Base-by-base conservation (phyloP, 1,140 invertebrate genomes). In the Drosophila sturtevanti region DNA sequence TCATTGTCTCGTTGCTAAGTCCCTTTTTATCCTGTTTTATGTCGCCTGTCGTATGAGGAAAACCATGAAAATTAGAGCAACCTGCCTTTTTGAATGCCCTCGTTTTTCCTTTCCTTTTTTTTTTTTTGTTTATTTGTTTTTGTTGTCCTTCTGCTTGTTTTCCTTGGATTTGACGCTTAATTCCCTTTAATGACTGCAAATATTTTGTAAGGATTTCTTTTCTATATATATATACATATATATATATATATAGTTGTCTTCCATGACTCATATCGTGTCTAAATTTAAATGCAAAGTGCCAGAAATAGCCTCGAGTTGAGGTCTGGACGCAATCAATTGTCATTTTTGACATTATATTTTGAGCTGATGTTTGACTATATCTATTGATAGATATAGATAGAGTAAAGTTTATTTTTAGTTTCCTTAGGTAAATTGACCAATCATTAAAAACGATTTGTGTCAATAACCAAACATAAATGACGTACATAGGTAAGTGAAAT, bases 271-370 rank as follows among this genome's bases (percentile, higher is more conserved):
- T 72, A 72, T 51, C 60, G 48, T 51, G 55, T 86, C 75, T 79
- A 87, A 79, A 79, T 86, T 76, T 76, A 77, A 82, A 68, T 65
- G 77, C 41, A 68, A 64, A 68, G 60, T 68, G 35, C 59, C 63
- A 41, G 63, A 87, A 86, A 86, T 86, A 86, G 62, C 21, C 51
- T 61, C 35, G 12, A 63, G 44, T 38, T 65, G 65, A 68, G 68
- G 81, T 79, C 82, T 86, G 81, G 31, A 66, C 65, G 34, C 71
- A 81, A 86, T 86, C 81, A 86, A 82, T 87, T 86, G 81, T 86
- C 81, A 86, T 75, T 69, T 87, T 87, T 74, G 81, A 86, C 81
- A 82, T 65, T 79, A 67, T 86, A 78, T 86, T 87, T 87, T 86
- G 81, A 86, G 79, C 81, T 38, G 35, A 35, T 60, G 48, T 41